Evolutionary conservation across 2,113 vertebrate genomes (phyloP).

Genomic region (Naja naja): DNA sequence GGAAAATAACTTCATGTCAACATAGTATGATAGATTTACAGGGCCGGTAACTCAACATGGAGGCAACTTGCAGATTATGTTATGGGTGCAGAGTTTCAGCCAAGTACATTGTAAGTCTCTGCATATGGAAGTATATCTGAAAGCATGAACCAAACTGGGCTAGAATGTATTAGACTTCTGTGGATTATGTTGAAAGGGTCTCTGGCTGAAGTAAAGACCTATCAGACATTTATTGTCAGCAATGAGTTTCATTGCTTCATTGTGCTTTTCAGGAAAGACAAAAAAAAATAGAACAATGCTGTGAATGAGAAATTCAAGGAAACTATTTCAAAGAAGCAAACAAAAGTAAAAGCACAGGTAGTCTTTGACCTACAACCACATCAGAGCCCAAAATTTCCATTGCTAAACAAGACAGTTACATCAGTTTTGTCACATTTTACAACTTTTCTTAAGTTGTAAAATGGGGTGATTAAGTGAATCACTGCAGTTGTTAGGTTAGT

Average conservation of each 20-base stretch:
- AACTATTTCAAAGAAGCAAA: background rate
- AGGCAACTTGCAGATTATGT: background rate
- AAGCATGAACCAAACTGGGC: background rate
- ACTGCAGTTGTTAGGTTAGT: background rate
- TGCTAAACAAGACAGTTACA: background rate
- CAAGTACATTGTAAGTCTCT: background rate
- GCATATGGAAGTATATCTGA: background rate
- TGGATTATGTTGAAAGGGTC: background rate
- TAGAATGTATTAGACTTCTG: background rate
- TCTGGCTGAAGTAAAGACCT: background rate
- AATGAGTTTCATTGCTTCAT: background rate
- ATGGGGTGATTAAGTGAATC: background rate
- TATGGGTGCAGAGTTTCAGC: background rate
- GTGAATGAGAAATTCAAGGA: background rate
- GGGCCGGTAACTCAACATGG: background rate
- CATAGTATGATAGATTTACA: no score
- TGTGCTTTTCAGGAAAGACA: background rate
- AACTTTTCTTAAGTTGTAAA: background rate
- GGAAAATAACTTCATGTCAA: no score
- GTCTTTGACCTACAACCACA: no score
- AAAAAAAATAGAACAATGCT: background rate
- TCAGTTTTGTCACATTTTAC: background rate
- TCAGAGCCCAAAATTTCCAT: background rate
- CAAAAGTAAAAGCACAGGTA: background rate
- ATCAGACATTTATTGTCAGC: background rate